Evolutionary conservation across 2,113 vertebrate genomes (phyloP).

Genomic region (Pelodiscus sinensis): DNA sequence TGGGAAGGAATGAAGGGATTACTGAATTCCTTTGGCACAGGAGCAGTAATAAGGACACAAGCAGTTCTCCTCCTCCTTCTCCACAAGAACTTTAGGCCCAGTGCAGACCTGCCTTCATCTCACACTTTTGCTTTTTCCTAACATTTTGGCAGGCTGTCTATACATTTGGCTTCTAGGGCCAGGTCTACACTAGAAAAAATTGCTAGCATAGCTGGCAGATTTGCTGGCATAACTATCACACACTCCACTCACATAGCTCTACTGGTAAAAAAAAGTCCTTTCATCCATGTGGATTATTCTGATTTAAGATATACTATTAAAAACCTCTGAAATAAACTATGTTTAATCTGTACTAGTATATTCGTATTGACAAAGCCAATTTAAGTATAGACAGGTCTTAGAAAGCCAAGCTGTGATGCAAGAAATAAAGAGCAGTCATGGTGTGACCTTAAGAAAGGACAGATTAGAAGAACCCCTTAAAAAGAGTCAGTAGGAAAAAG

Average conservation of each 20-base stretch:
- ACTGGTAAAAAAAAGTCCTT: not conserved
- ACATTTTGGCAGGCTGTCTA: not conserved
- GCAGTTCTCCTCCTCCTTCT: not conserved
- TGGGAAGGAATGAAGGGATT: not conserved
- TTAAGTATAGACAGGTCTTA: not conserved
- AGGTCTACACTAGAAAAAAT: not conserved
- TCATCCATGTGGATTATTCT: not conserved
- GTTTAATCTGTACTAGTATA: not conserved
- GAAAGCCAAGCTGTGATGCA: not conserved
- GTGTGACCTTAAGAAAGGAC: not conserved
- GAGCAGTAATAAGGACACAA: not conserved
- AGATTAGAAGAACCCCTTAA: not conserved
- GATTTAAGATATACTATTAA: not conserved
- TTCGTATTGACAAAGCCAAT: not conserved
- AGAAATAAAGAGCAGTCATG: not conserved
- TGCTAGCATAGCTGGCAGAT: not conserved
- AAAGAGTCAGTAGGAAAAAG: not conserved
- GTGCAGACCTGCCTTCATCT: not conserved
- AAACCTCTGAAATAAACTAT: not conserved
- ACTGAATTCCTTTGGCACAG: not conserved
- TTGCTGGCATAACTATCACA: not conserved
- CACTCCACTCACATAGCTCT: not conserved
- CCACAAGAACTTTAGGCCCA: not conserved
- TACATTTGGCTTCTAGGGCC: not conserved
- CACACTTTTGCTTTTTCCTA: not conserved